phyloP scores from a whole-genome alignment of 1,140 invertebrate species.

The Reticulitermes speratus region DNA sequence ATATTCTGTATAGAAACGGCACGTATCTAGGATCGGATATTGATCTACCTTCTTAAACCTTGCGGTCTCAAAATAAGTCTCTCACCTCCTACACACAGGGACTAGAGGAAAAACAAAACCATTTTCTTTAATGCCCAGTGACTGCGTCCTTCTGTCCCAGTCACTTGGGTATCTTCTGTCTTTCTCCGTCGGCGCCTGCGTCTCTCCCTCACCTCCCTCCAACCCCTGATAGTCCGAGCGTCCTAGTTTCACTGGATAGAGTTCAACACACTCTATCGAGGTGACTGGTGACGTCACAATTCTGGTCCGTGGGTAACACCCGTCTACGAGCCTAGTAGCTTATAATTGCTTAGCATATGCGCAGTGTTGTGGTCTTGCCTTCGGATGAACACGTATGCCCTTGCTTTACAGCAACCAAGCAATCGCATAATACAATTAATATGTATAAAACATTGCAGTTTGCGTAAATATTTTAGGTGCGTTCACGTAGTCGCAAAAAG shows the following conservation, averaged over 20 bases:
- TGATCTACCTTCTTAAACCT: not conserved
- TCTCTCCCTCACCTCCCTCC: not conserved
- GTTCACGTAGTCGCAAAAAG: no score
- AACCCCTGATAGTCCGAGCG: not conserved
- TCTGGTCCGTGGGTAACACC: not conserved
- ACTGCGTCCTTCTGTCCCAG: not conserved
- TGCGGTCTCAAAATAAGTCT: not conserved
- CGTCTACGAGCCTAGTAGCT: not conserved
- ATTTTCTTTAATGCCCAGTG: not conserved
- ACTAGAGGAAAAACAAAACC: not conserved
- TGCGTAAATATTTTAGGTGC: no score
- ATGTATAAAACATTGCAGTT: not conserved
- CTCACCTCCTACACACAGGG: not conserved
- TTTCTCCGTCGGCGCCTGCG: not conserved
- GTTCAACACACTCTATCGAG: conserved; percentile 30
- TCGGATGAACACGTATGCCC: not conserved
- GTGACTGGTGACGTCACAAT: conserved; percentile 21
- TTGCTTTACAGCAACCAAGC: not conserved
- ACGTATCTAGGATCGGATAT: not conserved
- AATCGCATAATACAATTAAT: not conserved
- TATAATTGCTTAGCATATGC: not conserved
- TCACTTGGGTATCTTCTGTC: not conserved
- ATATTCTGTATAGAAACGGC: no score
- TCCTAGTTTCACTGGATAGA: conserved; percentile 25
- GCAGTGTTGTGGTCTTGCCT: not conserved